Percentiles rank a stretch among this genome's conserved stretches.
Evolutionary conservation across 2,113 vertebrate species (phyloP).

Genomic region (Ploceus nigricollis): DNA sequence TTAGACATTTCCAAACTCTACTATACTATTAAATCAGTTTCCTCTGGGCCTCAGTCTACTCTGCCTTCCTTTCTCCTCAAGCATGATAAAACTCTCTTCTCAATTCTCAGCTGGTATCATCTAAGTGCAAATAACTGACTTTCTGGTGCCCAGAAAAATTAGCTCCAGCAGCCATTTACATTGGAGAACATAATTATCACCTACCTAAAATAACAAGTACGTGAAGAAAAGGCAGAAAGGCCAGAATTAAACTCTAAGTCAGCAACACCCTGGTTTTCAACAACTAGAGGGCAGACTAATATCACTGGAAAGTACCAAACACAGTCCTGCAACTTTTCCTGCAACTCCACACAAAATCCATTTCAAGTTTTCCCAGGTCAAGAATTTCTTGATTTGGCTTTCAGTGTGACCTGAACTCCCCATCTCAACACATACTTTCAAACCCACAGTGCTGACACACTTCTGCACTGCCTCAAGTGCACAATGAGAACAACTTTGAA

Average conservation of each 20-base stretch:
- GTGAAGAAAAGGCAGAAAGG: neutral
- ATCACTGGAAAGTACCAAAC: neutral
- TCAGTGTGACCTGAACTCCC: neutral
- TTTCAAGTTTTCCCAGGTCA: neutral
- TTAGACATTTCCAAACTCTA: neutral
- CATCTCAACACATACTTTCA: neutral
- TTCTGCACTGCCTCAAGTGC: neutral
- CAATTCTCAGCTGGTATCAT: accelerated
- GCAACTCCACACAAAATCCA: neutral
- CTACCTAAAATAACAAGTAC: neutral
- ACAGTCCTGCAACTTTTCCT: neutral
- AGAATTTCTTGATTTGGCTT: neutral
- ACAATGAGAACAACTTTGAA: neutral
- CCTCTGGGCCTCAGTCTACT: neutral
- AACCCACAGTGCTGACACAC: neutral
- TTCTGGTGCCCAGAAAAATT: neutral
- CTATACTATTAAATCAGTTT: neutral
- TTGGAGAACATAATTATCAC: neutral
- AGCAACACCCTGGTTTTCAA: neutral
- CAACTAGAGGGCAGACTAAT: conserved; percentile 59
- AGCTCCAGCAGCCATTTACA: neutral
- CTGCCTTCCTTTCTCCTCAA: neutral
- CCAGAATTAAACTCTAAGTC: neutral
- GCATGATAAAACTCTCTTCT: neutral
- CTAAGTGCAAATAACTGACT: neutral